A percentile compares a stretch with the other conserved stretches of the same genome.
Evolutionary conservation across 2,113 vertebrate genomes (phyloP).

Genomic region (Micromys minutus): DNA sequence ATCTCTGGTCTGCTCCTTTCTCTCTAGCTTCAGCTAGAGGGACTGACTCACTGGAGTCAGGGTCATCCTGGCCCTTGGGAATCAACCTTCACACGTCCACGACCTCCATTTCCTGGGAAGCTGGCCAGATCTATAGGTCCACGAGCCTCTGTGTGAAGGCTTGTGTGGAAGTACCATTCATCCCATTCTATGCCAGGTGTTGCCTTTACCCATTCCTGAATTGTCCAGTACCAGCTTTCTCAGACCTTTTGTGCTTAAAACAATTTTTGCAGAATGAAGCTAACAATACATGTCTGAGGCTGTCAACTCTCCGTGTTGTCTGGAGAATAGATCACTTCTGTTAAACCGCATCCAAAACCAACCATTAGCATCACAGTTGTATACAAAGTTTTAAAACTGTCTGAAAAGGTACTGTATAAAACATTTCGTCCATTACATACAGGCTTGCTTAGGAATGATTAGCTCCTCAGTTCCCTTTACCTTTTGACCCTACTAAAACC

Average conservation of each 20-base stretch:
- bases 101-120: neutral
- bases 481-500: neutral
- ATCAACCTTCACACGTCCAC: neutral
- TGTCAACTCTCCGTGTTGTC: neutral
- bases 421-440: neutral
- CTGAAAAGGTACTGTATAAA: neutral
- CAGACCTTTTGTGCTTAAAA: neutral
- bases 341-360: neutral
- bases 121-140: neutral
- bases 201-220: neutral
- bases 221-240: neutral
- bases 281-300: neutral
- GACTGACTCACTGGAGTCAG: neutral
- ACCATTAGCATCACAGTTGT: neutral
- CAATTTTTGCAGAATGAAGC: neutral
- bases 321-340: neutral
- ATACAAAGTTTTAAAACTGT: neutral
- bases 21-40: neutral
- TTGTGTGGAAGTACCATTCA: neutral
- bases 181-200: fast-evolving
- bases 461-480: neutral
- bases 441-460: neutral
- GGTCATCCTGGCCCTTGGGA: neutral
- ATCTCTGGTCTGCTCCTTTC: neutral
- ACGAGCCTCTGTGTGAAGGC: too few relatives aligned